Evolutionary conservation across 64 coral and sea anemone species (phyloP).

Genomic region (Montipora efflorescens): DNA sequence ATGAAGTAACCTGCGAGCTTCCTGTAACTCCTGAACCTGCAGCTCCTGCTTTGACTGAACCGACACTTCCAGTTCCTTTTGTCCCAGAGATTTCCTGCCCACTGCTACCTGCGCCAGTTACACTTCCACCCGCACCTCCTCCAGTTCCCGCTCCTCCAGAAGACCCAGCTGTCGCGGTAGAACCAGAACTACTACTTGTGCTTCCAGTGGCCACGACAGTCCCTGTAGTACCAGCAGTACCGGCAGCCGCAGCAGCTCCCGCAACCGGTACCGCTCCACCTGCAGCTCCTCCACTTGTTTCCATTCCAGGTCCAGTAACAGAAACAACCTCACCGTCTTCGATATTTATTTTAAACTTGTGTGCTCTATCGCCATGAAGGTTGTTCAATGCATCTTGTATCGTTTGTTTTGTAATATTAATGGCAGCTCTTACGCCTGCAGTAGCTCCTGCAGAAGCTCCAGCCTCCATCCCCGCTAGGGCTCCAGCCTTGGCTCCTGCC

Average conservation of each 20-base stretch:
- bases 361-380: background rate
- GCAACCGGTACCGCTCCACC: background rate
- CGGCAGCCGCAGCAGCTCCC: background rate
- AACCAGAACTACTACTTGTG: background rate
- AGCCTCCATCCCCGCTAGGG: conserved; percentile 65
- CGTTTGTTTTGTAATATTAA: conserved; percentile 19
- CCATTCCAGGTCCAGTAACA: conserved; percentile 10
- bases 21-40: background rate
- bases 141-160: background rate
- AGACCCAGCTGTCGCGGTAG: background rate
- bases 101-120: background rate
- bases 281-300: background rate
- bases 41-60: background rate
- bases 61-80: background rate
- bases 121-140: conserved; percentile 22
- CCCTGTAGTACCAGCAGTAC: background rate
- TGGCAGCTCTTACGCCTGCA: conserved; percentile 71
- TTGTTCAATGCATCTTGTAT: conserved; percentile 38
- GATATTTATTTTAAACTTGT: conserved; percentile 4
- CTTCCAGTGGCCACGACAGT: background rate
- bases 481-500: conserved; percentile 67
- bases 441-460: conserved; percentile 67
- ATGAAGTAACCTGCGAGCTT: background rate
- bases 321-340: background rate
- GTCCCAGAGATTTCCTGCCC: background rate